A percentile compares a stretch with the other conserved stretches of the same genome.
Conservation (phyloP, 2,888 invertebrate genomes). For the Ellobium chinense region DNA sequence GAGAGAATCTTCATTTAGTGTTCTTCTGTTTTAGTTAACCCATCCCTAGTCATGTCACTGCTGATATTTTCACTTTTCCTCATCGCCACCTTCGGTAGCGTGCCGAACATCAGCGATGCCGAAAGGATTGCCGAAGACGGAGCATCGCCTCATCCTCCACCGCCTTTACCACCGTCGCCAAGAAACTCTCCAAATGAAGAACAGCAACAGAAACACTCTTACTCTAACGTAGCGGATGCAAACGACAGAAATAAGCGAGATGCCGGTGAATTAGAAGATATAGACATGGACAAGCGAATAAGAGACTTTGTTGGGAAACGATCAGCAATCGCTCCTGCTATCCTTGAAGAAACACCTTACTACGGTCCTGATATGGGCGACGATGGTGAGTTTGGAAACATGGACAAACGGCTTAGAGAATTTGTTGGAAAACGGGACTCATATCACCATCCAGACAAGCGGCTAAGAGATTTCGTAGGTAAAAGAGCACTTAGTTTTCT, state of each 20-base stretch:
- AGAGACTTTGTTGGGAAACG: slow-evolving; percentile 33
- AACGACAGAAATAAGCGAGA: slow-evolving; percentile 17
- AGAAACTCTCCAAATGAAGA: neutral
- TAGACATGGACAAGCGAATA: slow-evolving; percentile 4
- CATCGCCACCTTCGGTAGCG: no score
- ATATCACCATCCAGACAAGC: slow-evolving; percentile 10
- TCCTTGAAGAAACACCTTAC: neutral
- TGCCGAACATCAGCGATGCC: neutral
- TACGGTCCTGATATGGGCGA: neutral
- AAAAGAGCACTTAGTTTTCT: neutral
- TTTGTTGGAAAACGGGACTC: slow-evolving; percentile 47
- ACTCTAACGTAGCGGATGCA: neutral
- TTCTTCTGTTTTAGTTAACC: neutral
- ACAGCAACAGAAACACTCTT: neutral
- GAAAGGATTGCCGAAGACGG: neutral
- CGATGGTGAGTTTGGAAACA: neutral
- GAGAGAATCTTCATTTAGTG: no score
- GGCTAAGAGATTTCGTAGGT: slow-evolving; percentile 20
- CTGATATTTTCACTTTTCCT: no score
- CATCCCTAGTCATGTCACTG: neutral
- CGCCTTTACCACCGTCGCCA: neutral
- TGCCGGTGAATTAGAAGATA: neutral
- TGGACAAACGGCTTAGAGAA: slow-evolving; percentile 47
- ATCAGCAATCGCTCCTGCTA: neutral
- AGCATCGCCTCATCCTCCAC: neutral